Conservation (phyloP, 2,113 vertebrate genomes). For the Plestiodon gilberti region DNA sequence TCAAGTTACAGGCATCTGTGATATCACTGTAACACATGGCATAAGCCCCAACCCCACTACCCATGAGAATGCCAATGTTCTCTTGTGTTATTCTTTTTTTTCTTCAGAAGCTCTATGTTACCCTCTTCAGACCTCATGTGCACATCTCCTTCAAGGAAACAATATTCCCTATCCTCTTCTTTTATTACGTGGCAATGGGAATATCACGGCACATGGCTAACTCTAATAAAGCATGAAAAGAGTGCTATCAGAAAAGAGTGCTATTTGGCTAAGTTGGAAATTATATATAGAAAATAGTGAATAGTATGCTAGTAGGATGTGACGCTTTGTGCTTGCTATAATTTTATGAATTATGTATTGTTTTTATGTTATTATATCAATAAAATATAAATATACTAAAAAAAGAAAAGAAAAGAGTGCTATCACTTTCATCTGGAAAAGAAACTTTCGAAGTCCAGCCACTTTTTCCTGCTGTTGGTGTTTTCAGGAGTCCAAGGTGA, state of each 20-base stretch:
- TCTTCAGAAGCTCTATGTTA: neutral
- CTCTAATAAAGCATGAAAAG: neutral
- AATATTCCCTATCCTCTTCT: neutral
- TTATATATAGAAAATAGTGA: too few relatives aligned
- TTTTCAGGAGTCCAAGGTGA: neutral
- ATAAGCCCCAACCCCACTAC: neutral
- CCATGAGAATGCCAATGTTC: neutral
- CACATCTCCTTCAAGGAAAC: neutral
- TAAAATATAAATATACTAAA: too few relatives aligned
- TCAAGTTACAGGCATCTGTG: neutral
- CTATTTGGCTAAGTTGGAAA: too few relatives aligned
- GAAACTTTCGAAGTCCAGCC: neutral
- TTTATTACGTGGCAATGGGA: neutral
- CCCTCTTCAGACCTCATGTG: too few relatives aligned
- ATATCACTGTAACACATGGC: neutral
- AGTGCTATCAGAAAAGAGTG: too few relatives aligned
- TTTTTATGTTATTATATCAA: too few relatives aligned
- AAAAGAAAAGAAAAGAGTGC: too few relatives aligned
- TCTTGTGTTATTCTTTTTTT: neutral
- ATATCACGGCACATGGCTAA: neutral
- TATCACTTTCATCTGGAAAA: neutral
- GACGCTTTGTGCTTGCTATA: too few relatives aligned
- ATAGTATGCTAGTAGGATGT: too few relatives aligned
- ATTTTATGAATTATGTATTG: too few relatives aligned
- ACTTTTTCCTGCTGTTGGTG: neutral